Evolutionary conservation across 2,113 vertebrate genomes (phyloP).

Genomic region (Isurus oxyrinchus): DNA sequence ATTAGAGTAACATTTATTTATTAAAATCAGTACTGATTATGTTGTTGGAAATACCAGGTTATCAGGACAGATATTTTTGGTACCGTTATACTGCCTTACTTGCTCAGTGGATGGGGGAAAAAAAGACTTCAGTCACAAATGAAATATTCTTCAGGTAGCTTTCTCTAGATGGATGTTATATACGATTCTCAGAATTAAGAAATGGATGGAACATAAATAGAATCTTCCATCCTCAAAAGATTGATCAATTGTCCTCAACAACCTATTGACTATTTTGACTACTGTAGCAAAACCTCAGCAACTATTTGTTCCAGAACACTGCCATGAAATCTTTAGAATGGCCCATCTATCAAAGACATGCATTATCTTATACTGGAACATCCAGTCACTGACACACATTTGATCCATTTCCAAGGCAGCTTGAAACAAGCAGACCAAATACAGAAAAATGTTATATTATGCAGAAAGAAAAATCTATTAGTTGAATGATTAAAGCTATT

Average conservation of each 20-base stretch:
- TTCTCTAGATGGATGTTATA: neutral
- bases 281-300: conserved; percentile 18
- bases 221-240: neutral
- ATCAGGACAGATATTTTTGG: neutral
- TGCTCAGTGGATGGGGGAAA: neutral
- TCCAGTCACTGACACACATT: neutral
- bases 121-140: neutral
- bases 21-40: neutral
- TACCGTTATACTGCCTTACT: neutral
- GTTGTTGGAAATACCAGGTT: no score
- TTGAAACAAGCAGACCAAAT: neutral
- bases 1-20: neutral
- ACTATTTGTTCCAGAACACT: neutral
- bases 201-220: neutral
- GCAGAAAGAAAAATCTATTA: neutral
- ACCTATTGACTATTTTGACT: neutral
- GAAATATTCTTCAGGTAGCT: neutral
- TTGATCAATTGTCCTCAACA: neutral
- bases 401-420: neutral
- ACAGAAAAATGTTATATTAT: neutral
- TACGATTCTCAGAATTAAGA: neutral
- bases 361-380: neutral
- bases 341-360: neutral
- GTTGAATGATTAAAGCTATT: neutral
- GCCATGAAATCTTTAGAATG: neutral